Evolutionary conservation across 2,797 vertebrate species (phyloP).

Genomic region (Lepilemur ruficaudatus): DNA sequence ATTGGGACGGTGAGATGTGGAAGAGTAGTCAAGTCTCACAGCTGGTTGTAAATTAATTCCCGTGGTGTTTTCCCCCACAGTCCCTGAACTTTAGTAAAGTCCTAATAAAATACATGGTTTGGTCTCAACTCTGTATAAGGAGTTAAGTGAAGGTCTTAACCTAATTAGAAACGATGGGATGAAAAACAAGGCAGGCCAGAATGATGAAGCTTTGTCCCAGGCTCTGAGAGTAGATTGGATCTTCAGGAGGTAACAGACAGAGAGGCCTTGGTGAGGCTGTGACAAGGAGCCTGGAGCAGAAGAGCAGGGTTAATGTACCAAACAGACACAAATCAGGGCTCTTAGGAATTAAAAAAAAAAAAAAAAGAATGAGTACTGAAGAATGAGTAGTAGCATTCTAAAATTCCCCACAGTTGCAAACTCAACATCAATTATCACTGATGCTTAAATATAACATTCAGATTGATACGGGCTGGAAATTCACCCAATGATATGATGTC

Average conservation of each 20-base stretch:
- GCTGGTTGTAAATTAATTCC: background rate
- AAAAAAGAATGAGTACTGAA: fast-evolving
- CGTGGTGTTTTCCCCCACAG: background rate
- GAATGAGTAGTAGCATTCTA: background rate
- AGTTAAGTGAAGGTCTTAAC: background rate
- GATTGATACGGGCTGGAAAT: background rate
- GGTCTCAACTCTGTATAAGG: background rate
- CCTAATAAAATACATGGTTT: background rate
- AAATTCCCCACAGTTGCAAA: background rate
- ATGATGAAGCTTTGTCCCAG: background rate
- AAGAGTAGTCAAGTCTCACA: background rate
- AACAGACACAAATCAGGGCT: background rate
- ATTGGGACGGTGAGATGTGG: background rate
- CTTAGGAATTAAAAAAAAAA: background rate
- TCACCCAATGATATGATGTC: too few species aligned
- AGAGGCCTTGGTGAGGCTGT: background rate
- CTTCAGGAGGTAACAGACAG: background rate
- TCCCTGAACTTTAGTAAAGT: background rate
- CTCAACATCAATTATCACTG: background rate
- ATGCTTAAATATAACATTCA: background rate
- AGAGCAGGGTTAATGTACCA: background rate
- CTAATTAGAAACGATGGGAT: background rate
- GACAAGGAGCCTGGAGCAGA: background rate
- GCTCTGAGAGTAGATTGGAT: too few species aligned
- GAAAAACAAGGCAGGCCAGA: background rate